Base-by-base conservation (phyloP, 2,888 invertebrate species). In the Emmelina monodactyla region DNA sequence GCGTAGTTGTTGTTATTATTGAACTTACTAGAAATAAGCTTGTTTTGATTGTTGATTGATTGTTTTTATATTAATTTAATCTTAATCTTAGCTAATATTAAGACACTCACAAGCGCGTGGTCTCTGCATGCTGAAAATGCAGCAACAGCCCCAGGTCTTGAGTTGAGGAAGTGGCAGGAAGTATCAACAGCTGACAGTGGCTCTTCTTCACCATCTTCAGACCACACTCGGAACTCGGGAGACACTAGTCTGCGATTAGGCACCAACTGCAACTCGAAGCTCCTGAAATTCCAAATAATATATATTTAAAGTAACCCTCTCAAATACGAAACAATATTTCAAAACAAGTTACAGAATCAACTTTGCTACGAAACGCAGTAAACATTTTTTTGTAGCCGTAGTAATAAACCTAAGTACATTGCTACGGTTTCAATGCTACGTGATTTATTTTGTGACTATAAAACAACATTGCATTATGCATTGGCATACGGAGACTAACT, bases 111-210 rank as follows among this genome's bases (percentile, higher is more conserved):
- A 60, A 88, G 72, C 31, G 82, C 66, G 50, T 83, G 82, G 42
- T 84, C 82, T 43, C 82, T 75, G 58, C 88, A 89, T 28, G 86
- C 81, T 44, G 86, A 88, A 43, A 89, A 76, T 1, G 89, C 87
- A 6, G 88, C 89, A 1, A 86, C 83, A 14, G 80, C 73, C 10
- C 62, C 64, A 1, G 66, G 66, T 42, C 85, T 83, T 2, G 71
- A 55, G 56, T 89, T 87, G 31, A 88, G 65, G 62, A 84, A 89
- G 57, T 88, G 86, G 54, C 89, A 89, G 22, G 82, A 72, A 11
- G 71, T 46, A 40, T 72, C 70, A 3, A 62, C 58, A 2, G 55
- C 49, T 1, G 75, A 67, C 31, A 69, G 51, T 3, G 65, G 60
- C n/a, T 61, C 60, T 38, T 80, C 69, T 28, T 62, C 72, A 3